Base-by-base conservation (phyloP, 2,888 invertebrate genomes). In the Drosophila borborema region DNA sequence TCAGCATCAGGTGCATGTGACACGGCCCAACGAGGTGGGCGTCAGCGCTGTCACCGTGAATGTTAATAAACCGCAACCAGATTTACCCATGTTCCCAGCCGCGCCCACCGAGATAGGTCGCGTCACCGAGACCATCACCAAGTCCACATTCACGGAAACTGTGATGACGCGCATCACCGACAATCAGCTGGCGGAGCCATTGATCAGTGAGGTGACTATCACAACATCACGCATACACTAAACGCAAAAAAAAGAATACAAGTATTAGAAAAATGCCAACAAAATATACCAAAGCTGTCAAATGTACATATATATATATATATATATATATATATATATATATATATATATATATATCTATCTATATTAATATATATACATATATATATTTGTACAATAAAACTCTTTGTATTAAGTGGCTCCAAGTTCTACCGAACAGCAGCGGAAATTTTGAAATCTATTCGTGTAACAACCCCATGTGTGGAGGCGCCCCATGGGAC, bases 121-220 rank as follows among this genome's bases (percentile, higher is more conserved):
- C 93, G 97, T 98, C 94, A 98, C 98, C 86, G 98, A 98, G 95
- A 97, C 97, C 93, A 97, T 98, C 95, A 98, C 98, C 94, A 98
- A 98, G 95, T 97, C 98, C 92, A 98, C 98, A 86, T 96, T 98
- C 95, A 98, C 98, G 92, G 98, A 98, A 95, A 98, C 98, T 81
- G 97, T 97, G 86, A 98, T 98, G 94, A 98, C 98, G 88, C 95
- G 98, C 92, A 96, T 98, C 94, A 98, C 98, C 91, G 97, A 98
- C 94, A 98, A 98, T 95, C 95, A 96, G 93, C 95, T 97, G 94
- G 95, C 96, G 93, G 96, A 95, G 93, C 97, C 97, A 91, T 95
- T 97, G 93, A 96, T 97, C 94, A 96, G 96, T 93, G 98, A 98
- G 97, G 98, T 98, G 96, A 93, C 90, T 93, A 93, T 92, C 91